phyloP scores from a whole-genome alignment of 2,113 vertebrate genomes.

The Pandion haliaetus region DNA sequence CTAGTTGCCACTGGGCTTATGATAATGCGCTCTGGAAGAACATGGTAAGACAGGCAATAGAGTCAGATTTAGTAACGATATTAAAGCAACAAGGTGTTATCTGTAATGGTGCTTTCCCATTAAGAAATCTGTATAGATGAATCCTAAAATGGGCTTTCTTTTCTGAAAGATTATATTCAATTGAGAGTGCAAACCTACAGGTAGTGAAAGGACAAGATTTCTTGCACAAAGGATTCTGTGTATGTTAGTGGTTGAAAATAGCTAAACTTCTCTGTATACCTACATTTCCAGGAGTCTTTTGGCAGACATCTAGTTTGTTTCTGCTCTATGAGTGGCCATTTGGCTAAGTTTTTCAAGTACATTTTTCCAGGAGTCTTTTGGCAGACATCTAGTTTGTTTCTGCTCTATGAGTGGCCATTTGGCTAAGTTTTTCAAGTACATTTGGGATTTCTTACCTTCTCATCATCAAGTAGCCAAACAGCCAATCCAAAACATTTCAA shows the following conservation, averaged over 20 bases:
- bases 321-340: neutral
- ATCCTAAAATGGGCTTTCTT: neutral
- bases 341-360: neutral
- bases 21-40: neutral
- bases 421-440: neutral
- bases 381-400: neutral
- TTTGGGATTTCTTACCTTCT: neutral
- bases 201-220: neutral
- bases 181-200: neutral
- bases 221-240: neutral
- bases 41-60: neutral
- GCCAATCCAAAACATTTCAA: neutral
- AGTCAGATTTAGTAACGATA: neutral
- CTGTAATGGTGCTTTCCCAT: neutral
- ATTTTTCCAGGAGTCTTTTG: neutral
- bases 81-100: neutral
- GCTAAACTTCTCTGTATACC: neutral
- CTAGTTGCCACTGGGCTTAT: neutral
- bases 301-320: neutral
- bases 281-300: neutral
- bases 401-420: neutral
- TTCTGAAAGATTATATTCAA: neutral
- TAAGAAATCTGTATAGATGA: neutral
- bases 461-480: neutral
- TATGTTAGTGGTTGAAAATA: neutral